Conservation (phyloP, 2,797 vertebrate genomes). For the Sebastes baramenuke region DNA sequence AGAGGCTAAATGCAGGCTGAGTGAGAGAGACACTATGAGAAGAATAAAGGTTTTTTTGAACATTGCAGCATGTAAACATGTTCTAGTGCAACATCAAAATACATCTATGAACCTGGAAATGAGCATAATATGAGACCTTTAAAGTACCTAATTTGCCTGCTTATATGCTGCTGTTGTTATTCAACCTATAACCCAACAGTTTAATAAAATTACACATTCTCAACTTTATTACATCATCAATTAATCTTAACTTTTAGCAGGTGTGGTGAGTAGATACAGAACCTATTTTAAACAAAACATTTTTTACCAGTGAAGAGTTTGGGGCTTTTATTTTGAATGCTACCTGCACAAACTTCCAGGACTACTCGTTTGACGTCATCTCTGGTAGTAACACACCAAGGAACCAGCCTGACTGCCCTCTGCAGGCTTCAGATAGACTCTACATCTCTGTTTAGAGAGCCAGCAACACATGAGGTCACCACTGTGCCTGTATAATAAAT, state of each 20-base stretch:
- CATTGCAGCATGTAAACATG: too few relatives aligned
- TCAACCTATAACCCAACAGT: background rate
- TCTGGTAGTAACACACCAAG: background rate
- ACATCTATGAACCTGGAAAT: too few relatives aligned
- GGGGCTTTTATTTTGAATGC: background rate
- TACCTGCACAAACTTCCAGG: background rate
- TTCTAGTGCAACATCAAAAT: too few relatives aligned
- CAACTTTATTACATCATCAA: background rate
- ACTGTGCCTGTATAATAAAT: too few relatives aligned
- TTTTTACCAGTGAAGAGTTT: background rate
- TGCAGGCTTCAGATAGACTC: background rate
- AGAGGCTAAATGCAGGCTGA: too few relatives aligned
- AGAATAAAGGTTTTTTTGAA: too few relatives aligned
- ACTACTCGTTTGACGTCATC: background rate
- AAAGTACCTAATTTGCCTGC: background rate
- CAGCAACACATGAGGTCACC: too few relatives aligned
- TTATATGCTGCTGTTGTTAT: background rate
- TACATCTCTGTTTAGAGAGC: too few relatives aligned
- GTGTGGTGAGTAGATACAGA: background rate
- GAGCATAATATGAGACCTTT: background rate
- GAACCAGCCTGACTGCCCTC: background rate
- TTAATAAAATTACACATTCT: background rate
- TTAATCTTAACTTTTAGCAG: too few relatives aligned
- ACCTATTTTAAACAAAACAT: background rate
- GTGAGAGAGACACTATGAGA: too few relatives aligned